Percentiles rank a stretch among this genome's conserved stretches.
These are phyloP conservation scores for Pogonomyrmex barbatus DNA, from an alignment of 1,140 invertebrate genomes.

Conservation along the genomic window DNA sequence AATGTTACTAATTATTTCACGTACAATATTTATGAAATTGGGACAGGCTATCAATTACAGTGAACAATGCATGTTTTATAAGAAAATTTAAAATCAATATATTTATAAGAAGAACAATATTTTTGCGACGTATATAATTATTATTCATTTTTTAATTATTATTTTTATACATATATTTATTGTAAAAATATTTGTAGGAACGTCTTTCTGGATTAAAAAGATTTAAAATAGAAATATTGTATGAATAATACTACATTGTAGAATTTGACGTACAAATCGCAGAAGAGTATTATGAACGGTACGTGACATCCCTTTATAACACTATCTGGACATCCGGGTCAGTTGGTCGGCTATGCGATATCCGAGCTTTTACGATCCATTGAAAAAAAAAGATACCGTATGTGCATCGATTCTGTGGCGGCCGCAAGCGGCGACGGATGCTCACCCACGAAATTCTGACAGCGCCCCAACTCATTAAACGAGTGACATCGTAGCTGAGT, in stretches of 20 bases:
- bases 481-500: conserved; percentile 51
- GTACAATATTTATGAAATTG: conserved; percentile 4
- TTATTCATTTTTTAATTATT: background rate
- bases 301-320: conserved; percentile 62
- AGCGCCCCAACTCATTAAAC: conserved; percentile 52
- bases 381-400: conserved; percentile 33
- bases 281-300: conserved; percentile 12
- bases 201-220: background rate
- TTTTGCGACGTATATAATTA: background rate
- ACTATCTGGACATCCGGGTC: conserved; percentile 49
- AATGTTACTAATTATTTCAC: conserved; percentile 26
- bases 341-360: conserved; percentile 44
- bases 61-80: background rate
- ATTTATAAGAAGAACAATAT: background rate
- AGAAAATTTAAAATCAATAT: conserved; percentile 9
- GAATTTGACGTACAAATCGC: conserved; percentile 11
- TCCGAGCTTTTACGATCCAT: conserved; percentile 60
- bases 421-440: conserved; percentile 33
- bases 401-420: conserved; percentile 2
- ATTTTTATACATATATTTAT: background rate
- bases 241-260: background rate
- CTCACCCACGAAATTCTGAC: conserved; percentile 43
- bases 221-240: background rate
- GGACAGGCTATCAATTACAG: background rate
- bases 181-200: background rate